A percentile compares a stretch with the other conserved stretches of the same genome.
phyloP scores from a whole-genome alignment of 1,140 invertebrate genomes.

The Homalodisca vitripennis region DNA sequence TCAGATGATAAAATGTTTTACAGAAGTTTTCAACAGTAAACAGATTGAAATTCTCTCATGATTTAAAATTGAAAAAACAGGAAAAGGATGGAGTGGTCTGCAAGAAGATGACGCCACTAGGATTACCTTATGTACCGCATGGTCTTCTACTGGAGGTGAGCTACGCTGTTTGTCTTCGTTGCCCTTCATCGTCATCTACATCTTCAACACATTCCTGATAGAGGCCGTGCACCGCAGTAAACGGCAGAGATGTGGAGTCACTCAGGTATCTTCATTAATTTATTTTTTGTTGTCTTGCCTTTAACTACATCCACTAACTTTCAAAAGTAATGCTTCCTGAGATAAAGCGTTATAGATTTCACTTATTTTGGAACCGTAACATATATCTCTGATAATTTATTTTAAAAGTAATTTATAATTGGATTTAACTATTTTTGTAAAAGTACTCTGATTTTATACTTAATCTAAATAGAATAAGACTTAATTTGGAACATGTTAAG shows the following conservation, averaged over 20 bases:
- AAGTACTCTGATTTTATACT: no score
- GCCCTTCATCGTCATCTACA: conserved; percentile 62
- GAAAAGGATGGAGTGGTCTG: conserved; percentile 6
- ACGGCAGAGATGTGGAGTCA: conserved; percentile 55
- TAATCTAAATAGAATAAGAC: no score
- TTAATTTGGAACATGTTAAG: no score
- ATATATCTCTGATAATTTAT: no score
- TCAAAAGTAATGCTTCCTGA: no score
- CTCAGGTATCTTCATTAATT: conserved; percentile 49
- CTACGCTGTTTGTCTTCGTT: conserved; percentile 64
- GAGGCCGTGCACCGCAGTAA: conserved; percentile 61
- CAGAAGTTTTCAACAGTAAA: not conserved
- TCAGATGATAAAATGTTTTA: not conserved
- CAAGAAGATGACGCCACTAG: conserved; percentile 44
- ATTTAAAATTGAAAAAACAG: not conserved
- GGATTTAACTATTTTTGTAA: no score
- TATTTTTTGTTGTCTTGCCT: no score
- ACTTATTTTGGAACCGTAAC: no score
- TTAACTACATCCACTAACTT: no score
- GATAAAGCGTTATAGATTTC: no score
- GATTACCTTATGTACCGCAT: conserved; percentile 56
- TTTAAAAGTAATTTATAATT: no score
- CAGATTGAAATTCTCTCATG: not conserved
- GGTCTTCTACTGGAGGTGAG: conserved; percentile 67
- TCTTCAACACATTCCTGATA: conserved; percentile 74